Evolutionary conservation across 1,140 invertebrate species (phyloP), one percentile per base, ranked within the genome.

Genomic region (Trichonephila clavipes): DNA sequence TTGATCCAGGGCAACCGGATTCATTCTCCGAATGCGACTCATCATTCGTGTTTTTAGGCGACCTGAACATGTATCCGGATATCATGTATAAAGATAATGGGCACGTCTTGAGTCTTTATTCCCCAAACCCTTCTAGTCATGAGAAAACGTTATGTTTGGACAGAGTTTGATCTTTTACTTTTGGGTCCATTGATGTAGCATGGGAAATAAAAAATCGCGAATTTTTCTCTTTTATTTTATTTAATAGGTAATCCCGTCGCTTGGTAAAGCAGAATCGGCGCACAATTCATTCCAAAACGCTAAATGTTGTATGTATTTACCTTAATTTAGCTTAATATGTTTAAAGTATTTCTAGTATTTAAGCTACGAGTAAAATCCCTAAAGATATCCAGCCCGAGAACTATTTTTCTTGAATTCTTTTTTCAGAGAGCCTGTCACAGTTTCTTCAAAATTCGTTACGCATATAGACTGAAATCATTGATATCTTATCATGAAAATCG

Each of bases 11-110:
- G 59, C 92, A 93, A 66, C 87, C 87, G 16, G 92, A 93, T 59
- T 93, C 92, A 12, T 93, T 93, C 44, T 93, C 92, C 6, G 92
- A 93, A 34, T 93, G 92, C 58, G 87, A 89, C 77, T 93, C 92
- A 66, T 93, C 92, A n/a, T 93, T 93, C 69, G 92, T 93, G 58
- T 93, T 93, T 88, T 82, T 88, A 44, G 92, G 92, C 16, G 92
- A 93, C 59, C 64, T 89, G 24, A 92, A 92, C 91, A 64, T 92
- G 61, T 92, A 92, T 72, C 91, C 91, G 62, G 91, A 92, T 77
- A 72, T 92, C 66, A 87, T 92, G 77, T 92, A 92, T 62, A 92
- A 92, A 34, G 85, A 92, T 77, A 92, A 87, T 66, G 88, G 88
- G 58, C 88, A 90, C 44, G 77, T 92, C 44, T 83, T 92, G 28